Base-by-base conservation (phyloP, 2,797 vertebrate genomes). In the Eulemur albifrons region DNA sequence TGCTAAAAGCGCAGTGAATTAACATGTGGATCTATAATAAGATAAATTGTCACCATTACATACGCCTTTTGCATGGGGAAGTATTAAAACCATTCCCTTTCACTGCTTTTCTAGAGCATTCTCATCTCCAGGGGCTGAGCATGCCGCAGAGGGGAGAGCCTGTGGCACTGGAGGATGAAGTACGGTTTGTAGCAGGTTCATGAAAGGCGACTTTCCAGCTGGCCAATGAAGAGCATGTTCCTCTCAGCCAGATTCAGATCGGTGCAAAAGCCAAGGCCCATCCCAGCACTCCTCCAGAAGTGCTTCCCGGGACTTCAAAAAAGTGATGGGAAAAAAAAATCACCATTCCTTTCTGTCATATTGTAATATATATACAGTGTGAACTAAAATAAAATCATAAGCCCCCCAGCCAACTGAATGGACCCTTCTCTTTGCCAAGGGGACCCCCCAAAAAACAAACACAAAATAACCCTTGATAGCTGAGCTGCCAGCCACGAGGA, bases 1-100 rank as follows among this genome's bases (percentile, higher is more conserved):
- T 1, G 48, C 27, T 83, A 48, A 88, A 70, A 61, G 65, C 27
- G 32, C 73, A 40, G 38, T 73, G 59, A 91, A 88, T 89, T 96
- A 45, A 45, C 40, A 81, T 48, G 35, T 9, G 35, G 1, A 0
- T 75, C 81, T 87, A 27, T 38, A 86, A 90, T 25, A 67, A 35
- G 52, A 83, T 45, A 84, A 52, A 82, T 82, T 17, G 25, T 45
- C 30, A 7, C 38, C 21, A 40, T 93, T 57, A 50, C 0, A 82
- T 21, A 14, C 25, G 11, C 3, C 1, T 86, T 94, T 59, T 91
- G 38, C 30, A 35, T 13, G 0, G 0, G 21, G 0, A 95, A 35
- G n/a, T 80, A 17, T n/a, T 83, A 82, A 92, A 97, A 92, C 61
- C 86, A 63, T 95, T 59, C 93, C 75, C 84, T 85, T n/a, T 84